Evolutionary conservation across 2,113 vertebrate genomes (phyloP).

Genomic region (Pterocles gutturalis): DNA sequence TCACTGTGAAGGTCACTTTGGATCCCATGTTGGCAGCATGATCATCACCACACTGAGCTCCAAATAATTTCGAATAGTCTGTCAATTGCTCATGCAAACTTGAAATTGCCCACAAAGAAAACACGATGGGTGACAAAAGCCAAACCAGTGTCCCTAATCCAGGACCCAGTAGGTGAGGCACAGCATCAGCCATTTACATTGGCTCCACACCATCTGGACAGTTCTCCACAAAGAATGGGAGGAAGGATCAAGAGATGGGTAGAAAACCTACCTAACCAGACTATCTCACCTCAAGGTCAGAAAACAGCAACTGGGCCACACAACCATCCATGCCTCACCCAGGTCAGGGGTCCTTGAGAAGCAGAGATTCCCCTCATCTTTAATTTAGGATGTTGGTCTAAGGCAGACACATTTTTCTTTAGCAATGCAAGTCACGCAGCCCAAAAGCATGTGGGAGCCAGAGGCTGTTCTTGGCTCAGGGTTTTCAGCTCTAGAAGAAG

Average conservation of each 20-base stretch:
- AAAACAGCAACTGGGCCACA: neutral
- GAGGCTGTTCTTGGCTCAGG: neutral
- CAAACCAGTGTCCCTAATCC: neutral
- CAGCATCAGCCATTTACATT: neutral
- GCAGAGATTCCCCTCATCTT: neutral
- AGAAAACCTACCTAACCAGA: neutral
- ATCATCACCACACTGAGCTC: neutral
- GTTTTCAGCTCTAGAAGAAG: neutral
- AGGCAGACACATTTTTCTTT: neutral
- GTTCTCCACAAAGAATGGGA: neutral
- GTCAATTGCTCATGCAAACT: neutral
- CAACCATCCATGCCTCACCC: neutral
- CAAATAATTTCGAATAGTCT: neutral
- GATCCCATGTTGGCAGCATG: neutral
- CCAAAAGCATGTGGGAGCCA: neutral
- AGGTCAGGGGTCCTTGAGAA: neutral
- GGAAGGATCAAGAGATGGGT: neutral
- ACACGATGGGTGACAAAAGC: neutral
- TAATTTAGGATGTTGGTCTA: neutral
- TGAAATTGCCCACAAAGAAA: neutral
- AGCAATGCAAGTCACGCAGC: neutral
- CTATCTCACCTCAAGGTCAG: neutral
- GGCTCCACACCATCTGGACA: neutral
- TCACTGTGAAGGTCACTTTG: neutral
- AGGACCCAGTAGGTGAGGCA: neutral